Percentiles rank a stretch among this genome's conserved stretches.
Evolutionary conservation across 2,113 vertebrate species (phyloP).

Genomic region (Anhinga anhinga): DNA sequence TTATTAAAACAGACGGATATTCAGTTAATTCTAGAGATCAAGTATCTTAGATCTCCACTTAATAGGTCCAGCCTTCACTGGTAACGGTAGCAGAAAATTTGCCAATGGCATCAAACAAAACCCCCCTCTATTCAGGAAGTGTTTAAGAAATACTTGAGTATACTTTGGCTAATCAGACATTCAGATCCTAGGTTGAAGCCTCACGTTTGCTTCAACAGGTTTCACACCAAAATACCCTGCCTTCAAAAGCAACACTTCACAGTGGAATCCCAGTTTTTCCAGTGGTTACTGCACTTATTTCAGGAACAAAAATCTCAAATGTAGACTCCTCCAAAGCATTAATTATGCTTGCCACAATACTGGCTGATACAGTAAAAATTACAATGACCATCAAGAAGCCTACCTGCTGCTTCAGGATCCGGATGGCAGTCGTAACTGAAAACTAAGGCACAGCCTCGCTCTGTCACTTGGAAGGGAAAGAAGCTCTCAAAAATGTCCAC

Average conservation of each 20-base stretch:
- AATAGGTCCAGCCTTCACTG: neutral
- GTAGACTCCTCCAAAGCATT: neutral
- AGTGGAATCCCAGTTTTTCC: neutral
- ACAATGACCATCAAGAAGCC: neutral
- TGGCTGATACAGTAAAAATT: neutral
- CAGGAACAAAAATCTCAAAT: neutral
- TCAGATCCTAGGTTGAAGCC: neutral
- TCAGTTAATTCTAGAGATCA: neutral
- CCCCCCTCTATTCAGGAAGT: neutral
- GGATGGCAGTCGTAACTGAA: constrained; percentile 79
- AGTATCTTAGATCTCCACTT: neutral
- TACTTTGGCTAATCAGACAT: neutral
- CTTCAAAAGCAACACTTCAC: neutral
- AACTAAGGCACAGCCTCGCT: constrained; percentile 88
- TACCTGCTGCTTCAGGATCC: constrained; percentile 85
- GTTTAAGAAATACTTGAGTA: neutral
- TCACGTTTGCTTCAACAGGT: neutral
- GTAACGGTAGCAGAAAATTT: neutral
- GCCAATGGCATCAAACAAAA: neutral
- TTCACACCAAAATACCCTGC: neutral
- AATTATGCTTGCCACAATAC: neutral
- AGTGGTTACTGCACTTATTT: neutral
- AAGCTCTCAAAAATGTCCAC: constrained; percentile 95
- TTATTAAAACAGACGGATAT: neutral
- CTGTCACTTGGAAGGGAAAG: constrained; percentile 92